phyloP scores from a whole-genome alignment of 2,888 invertebrate genomes.

The Nudaria mundana region DNA sequence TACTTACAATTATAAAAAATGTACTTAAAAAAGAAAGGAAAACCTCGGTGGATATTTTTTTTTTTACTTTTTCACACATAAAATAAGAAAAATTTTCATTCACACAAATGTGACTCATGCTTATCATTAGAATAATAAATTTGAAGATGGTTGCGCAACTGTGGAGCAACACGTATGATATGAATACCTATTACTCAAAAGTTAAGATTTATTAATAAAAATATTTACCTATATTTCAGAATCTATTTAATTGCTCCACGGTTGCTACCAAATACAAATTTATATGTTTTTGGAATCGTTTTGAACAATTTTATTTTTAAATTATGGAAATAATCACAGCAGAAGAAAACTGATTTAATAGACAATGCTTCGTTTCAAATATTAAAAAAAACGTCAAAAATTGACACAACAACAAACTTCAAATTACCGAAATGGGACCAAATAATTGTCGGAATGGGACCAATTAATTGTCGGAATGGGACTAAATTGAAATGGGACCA shows the following conservation, averaged over 20 bases:
- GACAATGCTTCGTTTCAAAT: constrained; percentile 15
- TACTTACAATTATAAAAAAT: constrained; percentile 30
- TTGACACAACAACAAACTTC: constrained; percentile 1
- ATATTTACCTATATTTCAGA: background rate
- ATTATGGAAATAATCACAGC: constrained; percentile 28
- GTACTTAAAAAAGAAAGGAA: constrained; percentile 27
- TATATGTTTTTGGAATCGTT: constrained; percentile 28
- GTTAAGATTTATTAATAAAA: too few relatives aligned
- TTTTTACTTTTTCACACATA: constrained; percentile 17
- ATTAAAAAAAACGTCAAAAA: background rate
- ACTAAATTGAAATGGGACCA: too few relatives aligned
- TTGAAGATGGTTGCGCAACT: constrained; percentile 10
- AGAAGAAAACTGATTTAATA: constrained; percentile 24
- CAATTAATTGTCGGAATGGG: too few relatives aligned
- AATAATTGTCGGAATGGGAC: too few relatives aligned
- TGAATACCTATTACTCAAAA: too few relatives aligned
- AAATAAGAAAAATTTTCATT: constrained; percentile 18
- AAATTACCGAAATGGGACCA: background rate
- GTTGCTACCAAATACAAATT: constrained; percentile 12
- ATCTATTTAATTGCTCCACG: constrained; percentile 15
- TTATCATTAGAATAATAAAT: constrained; percentile 15
- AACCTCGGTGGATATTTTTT: constrained; percentile 30
- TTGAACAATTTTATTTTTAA: constrained; percentile 18
- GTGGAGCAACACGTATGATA: constrained; percentile 4
- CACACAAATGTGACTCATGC: constrained; percentile 21